Base-by-base conservation (phyloP, 2,888 invertebrate species). In the Rhingia campestris region DNA sequence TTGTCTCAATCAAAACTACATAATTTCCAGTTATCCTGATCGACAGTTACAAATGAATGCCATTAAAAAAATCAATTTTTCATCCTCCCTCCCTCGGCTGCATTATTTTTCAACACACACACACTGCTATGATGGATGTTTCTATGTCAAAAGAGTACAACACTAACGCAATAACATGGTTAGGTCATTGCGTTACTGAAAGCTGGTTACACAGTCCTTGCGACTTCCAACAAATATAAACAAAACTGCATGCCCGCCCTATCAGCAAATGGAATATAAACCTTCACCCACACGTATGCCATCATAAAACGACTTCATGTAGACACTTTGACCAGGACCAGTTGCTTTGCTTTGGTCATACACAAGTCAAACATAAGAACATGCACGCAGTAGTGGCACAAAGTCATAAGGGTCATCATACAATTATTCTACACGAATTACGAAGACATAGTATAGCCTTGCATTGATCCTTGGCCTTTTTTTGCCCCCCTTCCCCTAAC, bases 341-440 rank as follows among this genome's bases (percentile, higher is more conserved):
- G 32, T 37, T 53, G 61, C 53, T 47, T 47, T 22, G 12, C 47
- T 7, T 12, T 6, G 6, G 1, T 3, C 6, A 47, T 14, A 63
- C 12, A 30, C 22, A 30, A 39, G 4, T 37, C 3, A 43, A 30
- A 49, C n/a, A 53, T 45, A 30, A 63, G 45, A 0, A 54, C 33
- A 1, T 54, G 47, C 64, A 64, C 73, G 58, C 39, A 59, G 39
- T 70, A n/a, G 10, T 47, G n/a, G n/a, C 30, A 45, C 54, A 30
- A 43, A 53, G 54, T 63, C 47, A 54, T 45, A 61, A 72, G 12
- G 9, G n/a, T 6, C 54, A 39, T 14, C 56, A 56, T 72, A 45
- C 61, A 63, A 49, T 30, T 41, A 51, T 72, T 61, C 43, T 54
- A 45, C 72, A 72, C 54, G 72, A 53, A 35, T 49, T 66, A 12